Conservation (phyloP, 2,888 invertebrate species). For the Tenthredo scrophulariae region DNA sequence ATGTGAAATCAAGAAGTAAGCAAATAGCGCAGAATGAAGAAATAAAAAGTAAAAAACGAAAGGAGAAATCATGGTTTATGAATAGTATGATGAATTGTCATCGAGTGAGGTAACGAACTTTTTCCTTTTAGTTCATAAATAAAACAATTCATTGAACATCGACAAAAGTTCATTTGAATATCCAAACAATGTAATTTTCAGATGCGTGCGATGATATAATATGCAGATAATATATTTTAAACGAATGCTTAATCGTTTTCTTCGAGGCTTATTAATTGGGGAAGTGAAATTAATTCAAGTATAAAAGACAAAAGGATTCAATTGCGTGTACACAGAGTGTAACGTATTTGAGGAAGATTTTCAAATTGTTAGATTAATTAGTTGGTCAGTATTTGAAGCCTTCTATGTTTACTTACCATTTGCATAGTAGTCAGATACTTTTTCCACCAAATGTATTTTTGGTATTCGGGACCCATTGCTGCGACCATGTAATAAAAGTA, state of each 20-base stretch:
- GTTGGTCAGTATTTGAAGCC: background rate
- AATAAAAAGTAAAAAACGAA: background rate
- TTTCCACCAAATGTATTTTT: constrained; percentile 99
- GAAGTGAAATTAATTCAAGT: background rate
- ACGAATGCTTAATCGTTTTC: background rate
- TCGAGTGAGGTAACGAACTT: background rate
- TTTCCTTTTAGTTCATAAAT: background rate
- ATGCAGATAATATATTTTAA: background rate
- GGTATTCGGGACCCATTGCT: constrained; percentile 95
- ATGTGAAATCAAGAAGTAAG: background rate
- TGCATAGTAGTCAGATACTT: constrained; percentile 96
- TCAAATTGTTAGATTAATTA: background rate
- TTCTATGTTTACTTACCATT: constrained; percentile 84
- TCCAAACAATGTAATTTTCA: background rate
- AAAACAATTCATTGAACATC: background rate
- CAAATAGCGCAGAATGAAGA: background rate
- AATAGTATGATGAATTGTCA: background rate
- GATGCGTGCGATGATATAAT: background rate
- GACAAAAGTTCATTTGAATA: background rate
- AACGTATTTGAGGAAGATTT: background rate
- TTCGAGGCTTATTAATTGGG: background rate
- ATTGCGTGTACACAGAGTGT: background rate
- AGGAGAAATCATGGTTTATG: background rate
- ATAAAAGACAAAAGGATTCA: background rate
- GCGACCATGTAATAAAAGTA: constrained; percentile 98